These are phyloP conservation scores for Saxicola maurus DNA, from an alignment of 2,797 vertebrate species.

Conservation along the genomic window DNA sequence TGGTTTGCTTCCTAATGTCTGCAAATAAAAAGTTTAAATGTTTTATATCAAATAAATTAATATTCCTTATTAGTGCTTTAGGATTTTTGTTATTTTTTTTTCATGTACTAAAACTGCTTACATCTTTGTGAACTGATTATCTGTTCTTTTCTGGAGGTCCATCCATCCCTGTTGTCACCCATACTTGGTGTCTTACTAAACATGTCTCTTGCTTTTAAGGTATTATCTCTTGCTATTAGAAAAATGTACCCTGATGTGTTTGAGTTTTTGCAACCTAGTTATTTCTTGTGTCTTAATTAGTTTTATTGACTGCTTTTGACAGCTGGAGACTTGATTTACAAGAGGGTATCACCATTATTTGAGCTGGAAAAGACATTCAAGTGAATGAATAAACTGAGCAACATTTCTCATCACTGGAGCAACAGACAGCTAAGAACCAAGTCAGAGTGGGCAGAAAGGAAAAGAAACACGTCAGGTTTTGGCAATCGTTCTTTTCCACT, in stretches of 20 bases:
- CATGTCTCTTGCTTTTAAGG: neutral
- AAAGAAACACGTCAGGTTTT: constrained; percentile 63
- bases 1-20: neutral
- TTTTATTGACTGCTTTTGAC: constrained; percentile 49
- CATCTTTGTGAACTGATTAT: neutral
- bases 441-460: constrained; percentile 63
- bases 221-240: neutral
- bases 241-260: neutral
- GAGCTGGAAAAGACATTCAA: constrained; percentile 57
- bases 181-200: neutral
- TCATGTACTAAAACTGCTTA: neutral
- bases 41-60: neutral
- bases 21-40: neutral
- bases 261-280: constrained; percentile 47
- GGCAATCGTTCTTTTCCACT: constrained; percentile 60
- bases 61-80: neutral
- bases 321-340: constrained; percentile 48
- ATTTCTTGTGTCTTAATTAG: constrained; percentile 60
- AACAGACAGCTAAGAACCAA: constrained; percentile 54
- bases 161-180: neutral
- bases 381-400: constrained; percentile 59
- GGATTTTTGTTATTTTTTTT: neutral
- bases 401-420: constrained; percentile 60
- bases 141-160: neutral
- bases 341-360: constrained; percentile 53